Conservation (phyloP, 2,113 vertebrate genomes). For the Hydrochoerus hydrochaeris region DNA sequence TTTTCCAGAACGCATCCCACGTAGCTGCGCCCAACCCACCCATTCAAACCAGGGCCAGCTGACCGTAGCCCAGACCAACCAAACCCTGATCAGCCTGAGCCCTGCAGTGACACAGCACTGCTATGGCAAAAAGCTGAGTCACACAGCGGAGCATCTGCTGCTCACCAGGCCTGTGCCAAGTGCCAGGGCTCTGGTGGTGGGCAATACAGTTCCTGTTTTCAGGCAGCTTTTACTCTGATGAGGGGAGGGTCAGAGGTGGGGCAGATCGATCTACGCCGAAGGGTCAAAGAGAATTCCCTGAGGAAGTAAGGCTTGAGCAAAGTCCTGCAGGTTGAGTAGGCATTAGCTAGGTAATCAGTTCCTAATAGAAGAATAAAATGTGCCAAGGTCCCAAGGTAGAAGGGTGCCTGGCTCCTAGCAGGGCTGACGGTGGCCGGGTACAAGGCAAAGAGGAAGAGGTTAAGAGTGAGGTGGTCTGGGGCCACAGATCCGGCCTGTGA, state of each 20-base stretch:
- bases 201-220: background rate
- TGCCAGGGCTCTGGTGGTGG: background rate
- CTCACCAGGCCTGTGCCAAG: background rate
- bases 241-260: background rate
- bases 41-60: background rate
- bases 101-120: background rate
- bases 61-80: background rate
- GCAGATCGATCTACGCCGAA: background rate
- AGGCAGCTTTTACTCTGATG: background rate
- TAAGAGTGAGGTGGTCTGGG: background rate
- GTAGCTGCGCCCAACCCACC: background rate
- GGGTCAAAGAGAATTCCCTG: background rate
- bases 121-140: background rate
- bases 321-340: background rate
- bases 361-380: constrained; percentile 4
- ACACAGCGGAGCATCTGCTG: background rate
- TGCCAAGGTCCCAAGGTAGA: background rate
- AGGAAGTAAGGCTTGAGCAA: background rate
- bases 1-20: constrained; percentile 28
- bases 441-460: background rate
- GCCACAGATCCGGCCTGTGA: background rate
- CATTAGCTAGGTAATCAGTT: background rate
- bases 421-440: background rate
- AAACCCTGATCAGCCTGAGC: background rate
- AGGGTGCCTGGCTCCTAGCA: background rate